These are phyloP conservation scores for Aphelocoma coerulescens DNA, from an alignment of 2,113 vertebrate genomes.

Conservation along the genomic window DNA sequence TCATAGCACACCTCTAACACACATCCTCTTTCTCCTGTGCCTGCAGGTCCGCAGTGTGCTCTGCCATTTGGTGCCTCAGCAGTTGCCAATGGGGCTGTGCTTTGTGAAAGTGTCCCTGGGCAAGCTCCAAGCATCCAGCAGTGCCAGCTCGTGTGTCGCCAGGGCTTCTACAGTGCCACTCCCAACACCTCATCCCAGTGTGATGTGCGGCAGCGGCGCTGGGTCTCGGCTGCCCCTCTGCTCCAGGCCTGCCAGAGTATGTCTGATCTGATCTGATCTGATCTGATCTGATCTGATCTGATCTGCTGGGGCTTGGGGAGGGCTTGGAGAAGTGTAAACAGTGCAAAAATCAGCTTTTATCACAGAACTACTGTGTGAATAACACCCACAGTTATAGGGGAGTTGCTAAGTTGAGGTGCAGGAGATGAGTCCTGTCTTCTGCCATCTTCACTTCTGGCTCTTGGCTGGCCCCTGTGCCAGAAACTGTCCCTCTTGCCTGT, in stretches of 20 bases:
- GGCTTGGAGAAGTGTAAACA: not conserved
- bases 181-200: constrained; percentile 63
- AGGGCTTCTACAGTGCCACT: constrained; percentile 73
- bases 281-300: not conserved
- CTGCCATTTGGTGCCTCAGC: constrained; percentile 43
- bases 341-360: not conserved
- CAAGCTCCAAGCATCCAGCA: constrained; percentile 47
- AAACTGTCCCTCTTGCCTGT: not conserved
- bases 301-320: not conserved
- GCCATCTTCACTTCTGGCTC: not conserved
- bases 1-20: not conserved
- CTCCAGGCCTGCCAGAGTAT: constrained; percentile 82
- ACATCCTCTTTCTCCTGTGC: not conserved
- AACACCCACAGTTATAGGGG: not conserved
- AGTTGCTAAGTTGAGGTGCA: not conserved
- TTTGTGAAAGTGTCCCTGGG: constrained; percentile 59
- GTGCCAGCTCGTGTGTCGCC: constrained; percentile 76
- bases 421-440: not conserved
- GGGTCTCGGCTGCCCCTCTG: constrained; percentile 67
- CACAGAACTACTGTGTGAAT: not conserved
- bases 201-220: constrained; percentile 45
- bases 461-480: not conserved
- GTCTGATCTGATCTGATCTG: not conserved
- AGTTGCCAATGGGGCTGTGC: constrained; percentile 72
- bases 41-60: constrained; percentile 75